Conservation (phyloP, 64 coral and sea anemone species). For the Astreopora myriophthalma region DNA sequence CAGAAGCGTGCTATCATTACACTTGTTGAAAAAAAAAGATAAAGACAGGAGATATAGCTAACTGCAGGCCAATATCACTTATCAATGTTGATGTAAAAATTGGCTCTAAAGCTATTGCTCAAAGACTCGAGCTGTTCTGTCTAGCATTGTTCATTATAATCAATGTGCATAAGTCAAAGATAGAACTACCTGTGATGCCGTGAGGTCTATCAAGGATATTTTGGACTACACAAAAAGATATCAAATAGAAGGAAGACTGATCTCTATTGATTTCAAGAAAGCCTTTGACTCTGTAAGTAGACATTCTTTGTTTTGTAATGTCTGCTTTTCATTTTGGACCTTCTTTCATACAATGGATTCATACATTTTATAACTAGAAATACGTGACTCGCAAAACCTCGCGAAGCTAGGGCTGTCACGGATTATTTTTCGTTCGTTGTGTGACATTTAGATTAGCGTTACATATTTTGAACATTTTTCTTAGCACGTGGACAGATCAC, state of each 20-base stretch:
- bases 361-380: not conserved
- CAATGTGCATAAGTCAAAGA: constrained; percentile 41
- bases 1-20: constrained; percentile 9
- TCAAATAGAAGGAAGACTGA: not conserved
- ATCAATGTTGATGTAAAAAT: constrained; percentile 43
- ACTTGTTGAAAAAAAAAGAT: constrained; percentile 23
- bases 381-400: too few species aligned
- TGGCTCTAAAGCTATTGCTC: constrained; percentile 59
- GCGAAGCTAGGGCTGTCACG: too few species aligned
- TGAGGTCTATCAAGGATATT: constrained; percentile 33
- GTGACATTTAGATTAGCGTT: too few species aligned
- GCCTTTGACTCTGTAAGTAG: constrained; percentile 37
- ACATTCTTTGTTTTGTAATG: not conserved
- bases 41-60: constrained; percentile 41
- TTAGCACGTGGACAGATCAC: too few species aligned
- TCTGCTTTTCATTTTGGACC: not conserved
- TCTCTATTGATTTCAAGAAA: constrained; percentile 29
- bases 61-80: constrained; percentile 48
- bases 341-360: not conserved
- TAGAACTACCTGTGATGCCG: constrained; percentile 38
- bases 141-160: constrained; percentile 18
- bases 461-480: too few species aligned
- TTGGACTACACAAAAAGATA: not conserved
- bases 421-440: too few species aligned
- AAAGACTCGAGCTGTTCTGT: constrained; percentile 53